Percentiles rank a stretch among this genome's conserved stretches.
Evolutionary conservation across 2,888 invertebrate species (phyloP).

Genomic region (Lycaena phlaeas): DNA sequence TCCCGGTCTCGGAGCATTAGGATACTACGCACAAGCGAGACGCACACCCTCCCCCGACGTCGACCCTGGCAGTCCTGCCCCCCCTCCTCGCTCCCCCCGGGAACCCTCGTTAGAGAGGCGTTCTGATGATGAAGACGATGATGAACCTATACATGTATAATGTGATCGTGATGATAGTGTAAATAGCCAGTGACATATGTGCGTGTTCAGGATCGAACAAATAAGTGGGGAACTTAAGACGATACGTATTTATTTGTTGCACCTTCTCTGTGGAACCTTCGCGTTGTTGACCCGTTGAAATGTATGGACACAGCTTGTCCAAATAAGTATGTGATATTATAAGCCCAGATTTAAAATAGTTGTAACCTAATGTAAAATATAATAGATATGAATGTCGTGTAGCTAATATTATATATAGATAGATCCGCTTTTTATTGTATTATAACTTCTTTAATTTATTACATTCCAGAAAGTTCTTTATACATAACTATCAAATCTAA

Average conservation of each 20-base stretch:
- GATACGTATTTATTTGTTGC: conserved; percentile 21
- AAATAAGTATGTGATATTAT: conserved; percentile 64
- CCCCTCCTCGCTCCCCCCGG: conserved; percentile 59
- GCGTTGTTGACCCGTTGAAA: conserved; percentile 10
- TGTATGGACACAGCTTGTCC: conserved; percentile 38
- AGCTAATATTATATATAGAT: conserved; percentile 20
- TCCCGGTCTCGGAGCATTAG: conserved; percentile 75
- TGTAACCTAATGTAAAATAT: conserved; percentile 50
- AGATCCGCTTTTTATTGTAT: conserved; percentile 13
- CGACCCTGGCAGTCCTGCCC: conserved; percentile 74
- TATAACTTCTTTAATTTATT: conserved; percentile 1
- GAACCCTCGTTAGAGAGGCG: conserved; percentile 53
- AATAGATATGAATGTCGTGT: conserved; percentile 54
- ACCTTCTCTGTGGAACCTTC: conserved; percentile 14
- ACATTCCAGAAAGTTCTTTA: conserved; percentile 1
- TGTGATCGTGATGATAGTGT: conserved; percentile 3
- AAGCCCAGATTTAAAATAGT: conserved; percentile 46
- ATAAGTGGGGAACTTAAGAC: conserved; percentile 12
- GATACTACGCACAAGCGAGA: conserved; percentile 64
- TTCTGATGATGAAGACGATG: conserved; percentile 72
- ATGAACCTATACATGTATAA: conserved; percentile 77
- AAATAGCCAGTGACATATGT: conserved; percentile 16
- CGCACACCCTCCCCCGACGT: conserved; percentile 68
- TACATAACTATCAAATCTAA: too few species aligned
- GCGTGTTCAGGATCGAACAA: neutral